phyloP scores from a whole-genome alignment of 2,113 vertebrate species.

The Girardinichthys multiradiatus region DNA sequence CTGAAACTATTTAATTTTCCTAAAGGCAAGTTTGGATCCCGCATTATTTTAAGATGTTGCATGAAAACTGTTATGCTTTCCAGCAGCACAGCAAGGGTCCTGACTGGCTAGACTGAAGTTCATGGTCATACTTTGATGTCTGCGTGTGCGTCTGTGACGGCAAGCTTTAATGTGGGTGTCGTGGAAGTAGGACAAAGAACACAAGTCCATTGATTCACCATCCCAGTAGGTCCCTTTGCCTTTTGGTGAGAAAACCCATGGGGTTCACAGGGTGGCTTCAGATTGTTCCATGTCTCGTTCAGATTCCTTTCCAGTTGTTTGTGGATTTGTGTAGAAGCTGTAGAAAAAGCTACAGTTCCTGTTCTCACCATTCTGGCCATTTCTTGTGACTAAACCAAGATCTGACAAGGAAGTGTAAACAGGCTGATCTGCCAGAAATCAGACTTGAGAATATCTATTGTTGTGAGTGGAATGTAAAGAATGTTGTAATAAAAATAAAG shows the following conservation, averaged over 20 bases:
- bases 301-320: slow-evolving; percentile 42
- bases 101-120: slow-evolving; percentile 34
- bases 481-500: slow-evolving; percentile 58
- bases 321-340: slow-evolving; percentile 29
- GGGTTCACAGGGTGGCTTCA: slow-evolving; percentile 7
- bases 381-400: slow-evolving; percentile 59
- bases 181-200: slow-evolving; percentile 38
- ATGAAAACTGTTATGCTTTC: slow-evolving; percentile 52
- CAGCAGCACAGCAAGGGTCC: slow-evolving; percentile 35
- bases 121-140: slow-evolving; percentile 52
- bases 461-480: slow-evolving; percentile 64
- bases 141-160: slow-evolving; percentile 6
- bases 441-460: slow-evolving; percentile 65
- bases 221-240: slow-evolving; percentile 17
- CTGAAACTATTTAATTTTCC: slow-evolving; percentile 40
- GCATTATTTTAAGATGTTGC: slow-evolving; percentile 55
- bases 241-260: slow-evolving; percentile 1
- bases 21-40: slow-evolving; percentile 50
- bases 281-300: slow-evolving; percentile 9
- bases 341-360: slow-evolving; percentile 54
- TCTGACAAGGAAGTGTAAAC: slow-evolving; percentile 63
- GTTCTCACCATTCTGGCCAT: slow-evolving; percentile 64
- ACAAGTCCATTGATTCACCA: slow-evolving; percentile 50
- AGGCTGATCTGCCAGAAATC: slow-evolving; percentile 42
- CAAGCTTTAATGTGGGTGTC: slow-evolving; percentile 30